A percentile compares a stretch with the other conserved stretches of the same genome.
These are phyloP conservation scores for Andrena fulva DNA, from an alignment of 2,888 invertebrate genomes.

Conservation along the genomic window DNA sequence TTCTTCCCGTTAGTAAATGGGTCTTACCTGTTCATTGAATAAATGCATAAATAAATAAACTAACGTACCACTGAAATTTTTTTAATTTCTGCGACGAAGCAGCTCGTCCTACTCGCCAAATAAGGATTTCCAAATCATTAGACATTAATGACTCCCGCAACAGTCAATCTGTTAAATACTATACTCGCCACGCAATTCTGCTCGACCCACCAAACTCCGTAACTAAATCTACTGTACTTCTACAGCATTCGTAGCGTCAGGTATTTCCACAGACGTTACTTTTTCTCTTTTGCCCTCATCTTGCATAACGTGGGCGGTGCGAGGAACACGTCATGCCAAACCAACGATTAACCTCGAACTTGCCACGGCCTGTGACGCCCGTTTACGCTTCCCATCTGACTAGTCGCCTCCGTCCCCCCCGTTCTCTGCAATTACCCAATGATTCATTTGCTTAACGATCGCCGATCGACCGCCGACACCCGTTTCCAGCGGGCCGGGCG, in stretches of 20 bases:
- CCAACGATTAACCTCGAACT: slow-evolving; percentile 75
- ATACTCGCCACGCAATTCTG: no score
- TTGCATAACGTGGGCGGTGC: slow-evolving; percentile 64
- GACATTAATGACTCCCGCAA: no score
- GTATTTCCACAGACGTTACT: slow-evolving; percentile 5
- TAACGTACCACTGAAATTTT: no score
- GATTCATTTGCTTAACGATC: slow-evolving; percentile 30
- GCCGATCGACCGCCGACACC: slow-evolving; percentile 1
- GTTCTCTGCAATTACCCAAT: slow-evolving; percentile 40
- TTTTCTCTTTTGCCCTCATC: slow-evolving; percentile 24
- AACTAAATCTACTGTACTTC: neutral
- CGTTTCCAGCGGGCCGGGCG: neutral
- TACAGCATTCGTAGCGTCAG: neutral
- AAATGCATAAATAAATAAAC: no score
- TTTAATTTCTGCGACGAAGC: no score
- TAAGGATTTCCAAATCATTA: no score
- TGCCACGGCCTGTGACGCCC: slow-evolving; percentile 66
- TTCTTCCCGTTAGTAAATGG: no score
- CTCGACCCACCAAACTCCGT: no score
- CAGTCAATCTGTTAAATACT: no score
- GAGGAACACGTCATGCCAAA: slow-evolving; percentile 68
- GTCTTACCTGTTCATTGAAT: no score
- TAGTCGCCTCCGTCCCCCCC: slow-evolving; percentile 23
- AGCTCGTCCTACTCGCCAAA: no score
- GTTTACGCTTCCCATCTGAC: slow-evolving; percentile 47